A percentile compares a stretch with the other conserved stretches of the same genome.
Conservation (phyloP, 2,113 vertebrate genomes). For the Gavialis gangeticus region DNA sequence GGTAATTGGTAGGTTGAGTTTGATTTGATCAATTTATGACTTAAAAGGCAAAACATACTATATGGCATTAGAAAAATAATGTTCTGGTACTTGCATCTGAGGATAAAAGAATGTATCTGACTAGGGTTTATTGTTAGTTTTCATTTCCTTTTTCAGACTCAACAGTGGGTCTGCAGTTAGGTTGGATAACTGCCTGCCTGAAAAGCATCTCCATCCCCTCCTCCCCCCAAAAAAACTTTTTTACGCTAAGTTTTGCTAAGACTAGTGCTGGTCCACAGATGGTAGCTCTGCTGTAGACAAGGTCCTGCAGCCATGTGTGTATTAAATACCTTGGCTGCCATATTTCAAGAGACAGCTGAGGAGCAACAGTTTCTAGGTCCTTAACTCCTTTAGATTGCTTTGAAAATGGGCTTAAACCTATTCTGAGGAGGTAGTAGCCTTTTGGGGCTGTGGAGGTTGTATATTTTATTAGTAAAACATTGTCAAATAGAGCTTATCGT, state of each 20-base stretch:
- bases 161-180: no score
- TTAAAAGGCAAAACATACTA: neutral
- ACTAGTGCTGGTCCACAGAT: no score
- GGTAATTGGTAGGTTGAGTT: neutral
- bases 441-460: neutral
- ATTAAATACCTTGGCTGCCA: neutral
- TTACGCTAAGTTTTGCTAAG: no score
- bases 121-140: neutral
- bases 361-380: neutral
- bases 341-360: neutral
- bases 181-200: no score
- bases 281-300: neutral
- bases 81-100: neutral
- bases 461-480: neutral
- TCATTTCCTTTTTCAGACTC: no score
- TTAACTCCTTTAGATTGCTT: neutral
- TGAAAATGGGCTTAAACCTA: neutral
- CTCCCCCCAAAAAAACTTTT: no score
- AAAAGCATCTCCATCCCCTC: no score
- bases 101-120: neutral
- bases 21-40: neutral
- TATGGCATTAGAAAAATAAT: neutral
- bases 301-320: neutral
- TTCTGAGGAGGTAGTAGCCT: no score
- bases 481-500: neutral